These are phyloP conservation scores for Pipistrellus pygmaeus DNA, from an alignment of 2,797 vertebrate genomes.

Conservation along the genomic window DNA sequence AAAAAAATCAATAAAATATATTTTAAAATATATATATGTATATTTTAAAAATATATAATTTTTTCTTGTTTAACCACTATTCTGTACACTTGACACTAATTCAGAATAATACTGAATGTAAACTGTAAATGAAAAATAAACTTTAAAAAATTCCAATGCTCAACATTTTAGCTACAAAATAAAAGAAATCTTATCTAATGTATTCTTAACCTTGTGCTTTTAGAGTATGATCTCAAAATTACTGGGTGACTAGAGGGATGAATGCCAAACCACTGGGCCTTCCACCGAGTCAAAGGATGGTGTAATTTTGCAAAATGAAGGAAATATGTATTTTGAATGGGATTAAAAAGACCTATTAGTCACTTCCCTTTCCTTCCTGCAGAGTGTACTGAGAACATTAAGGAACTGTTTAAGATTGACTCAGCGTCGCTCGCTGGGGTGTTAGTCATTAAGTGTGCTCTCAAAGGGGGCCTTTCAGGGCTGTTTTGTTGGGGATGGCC, in stretches of 20 bases:
- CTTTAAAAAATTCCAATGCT: background rate
- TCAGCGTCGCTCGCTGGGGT: constrained; percentile 26
- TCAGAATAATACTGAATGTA: background rate
- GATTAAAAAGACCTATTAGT: background rate
- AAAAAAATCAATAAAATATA: no score
- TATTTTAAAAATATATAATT: no score
- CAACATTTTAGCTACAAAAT: constrained; percentile 1
- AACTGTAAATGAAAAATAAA: background rate
- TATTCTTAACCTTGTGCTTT: background rate
- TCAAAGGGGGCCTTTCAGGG: background rate
- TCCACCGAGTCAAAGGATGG: background rate
- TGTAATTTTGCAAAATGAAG: background rate
- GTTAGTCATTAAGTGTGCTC: background rate
- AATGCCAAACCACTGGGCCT: background rate
- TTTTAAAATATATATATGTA: no score
- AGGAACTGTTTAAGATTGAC: background rate
- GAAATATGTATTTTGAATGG: background rate
- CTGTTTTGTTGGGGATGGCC: background rate
- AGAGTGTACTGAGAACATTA: background rate
- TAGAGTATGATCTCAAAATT: background rate
- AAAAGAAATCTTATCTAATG: background rate
- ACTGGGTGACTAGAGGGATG: background rate
- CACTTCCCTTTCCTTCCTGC: constrained; percentile 53
- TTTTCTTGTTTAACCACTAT: background rate
- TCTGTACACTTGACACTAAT: background rate